Base-by-base conservation (phyloP, 2,888 invertebrate species). In the Patella ulyssiponensis region DNA sequence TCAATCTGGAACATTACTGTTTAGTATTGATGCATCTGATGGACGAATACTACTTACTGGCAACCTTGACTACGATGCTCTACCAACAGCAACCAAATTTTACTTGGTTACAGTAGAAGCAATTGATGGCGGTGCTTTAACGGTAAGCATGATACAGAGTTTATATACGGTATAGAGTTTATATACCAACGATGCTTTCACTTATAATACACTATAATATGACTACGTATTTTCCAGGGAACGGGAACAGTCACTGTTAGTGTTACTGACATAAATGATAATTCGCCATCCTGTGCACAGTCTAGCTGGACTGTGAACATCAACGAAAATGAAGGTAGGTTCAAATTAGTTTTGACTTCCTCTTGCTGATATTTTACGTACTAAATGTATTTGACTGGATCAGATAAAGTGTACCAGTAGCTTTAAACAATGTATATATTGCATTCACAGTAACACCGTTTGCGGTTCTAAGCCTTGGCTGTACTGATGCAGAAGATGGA, bases 231-330 rank as follows among this genome's bases (percentile, higher is more conserved):
- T n/a, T 69, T 76, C 0, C 77, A 88, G 87, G 89, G 85, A 3
- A 83, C 87, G 1, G 86, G 87, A 4, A 86, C 85, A 11, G 83
- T 89, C 15, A 88, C 87, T 2, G 80, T 89, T 2, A 76, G 69
- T 17, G 86, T 89, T 1, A 73, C 76, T n/a, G 86, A 89, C 78
- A 80, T 81, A 17, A 87, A 88, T 77, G 89, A 89, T 76, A 87
- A 86, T 73, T 56, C 79, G 1, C 89, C 89, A 12, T 71, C 82
- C 0, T 89, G 88, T 76, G 72, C 76, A 1, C 82, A 82, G 15
- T 75, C 83, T 4, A 56, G 75, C 17, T 80, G 73, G 72, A 75
- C 77, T 52, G 78, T 69, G 23, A 51, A 33, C 2, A 75, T 79
- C 51, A 58, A 20, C 3, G 83, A 83, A 69, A 75, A 78, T 51